Base-by-base conservation (phyloP, 2,797 vertebrate genomes). In the Antrozous pallidus region DNA sequence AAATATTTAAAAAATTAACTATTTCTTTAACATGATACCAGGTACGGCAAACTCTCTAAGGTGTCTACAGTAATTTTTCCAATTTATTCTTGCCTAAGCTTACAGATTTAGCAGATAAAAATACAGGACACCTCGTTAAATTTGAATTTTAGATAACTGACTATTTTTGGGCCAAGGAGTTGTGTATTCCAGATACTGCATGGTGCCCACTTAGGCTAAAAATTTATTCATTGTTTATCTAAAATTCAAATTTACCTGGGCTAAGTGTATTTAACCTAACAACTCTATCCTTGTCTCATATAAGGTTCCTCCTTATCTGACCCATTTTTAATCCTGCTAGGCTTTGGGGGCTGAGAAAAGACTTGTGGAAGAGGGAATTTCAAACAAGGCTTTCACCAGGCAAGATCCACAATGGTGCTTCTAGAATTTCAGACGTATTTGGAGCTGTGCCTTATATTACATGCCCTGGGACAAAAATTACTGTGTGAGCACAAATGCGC, bases 271-370 rank as follows among this genome's bases (percentile, higher is more conserved):
- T 91, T 95, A 86, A 94, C 89, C 73, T 87, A 83, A 54, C 47
- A 70, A 28, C 31, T 90, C 90, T 93, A 0, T 87, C 94, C 84
- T 94, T 91, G 67, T 93, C 83, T 74, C 47, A 42, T 4, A 5
- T 47, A 45, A 65, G 7, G n/a, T 88, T 93, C 87, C 42, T 88
- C 49, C 74, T 84, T 93, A 90, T 93, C 93, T 94, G 89, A 95
- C 94, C 74, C 90, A 77, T 69, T 93, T 95, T 89, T 82, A 95
- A 85, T 78, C 63, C 81, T 81, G 12, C 78, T 70, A 80, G 77
- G 40, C 58, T 93, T 94, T 45, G 13, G 49, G 33, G 74, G 22
- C 82, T 86, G 45, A 93, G 78, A 88, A 95, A 90, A 96, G 78
- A 74, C 38, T 71, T 45, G 49, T 56, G 71, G 73, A 40, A 88